Base-by-base conservation (phyloP, 1,140 invertebrate species). In the Grapholita molesta region DNA sequence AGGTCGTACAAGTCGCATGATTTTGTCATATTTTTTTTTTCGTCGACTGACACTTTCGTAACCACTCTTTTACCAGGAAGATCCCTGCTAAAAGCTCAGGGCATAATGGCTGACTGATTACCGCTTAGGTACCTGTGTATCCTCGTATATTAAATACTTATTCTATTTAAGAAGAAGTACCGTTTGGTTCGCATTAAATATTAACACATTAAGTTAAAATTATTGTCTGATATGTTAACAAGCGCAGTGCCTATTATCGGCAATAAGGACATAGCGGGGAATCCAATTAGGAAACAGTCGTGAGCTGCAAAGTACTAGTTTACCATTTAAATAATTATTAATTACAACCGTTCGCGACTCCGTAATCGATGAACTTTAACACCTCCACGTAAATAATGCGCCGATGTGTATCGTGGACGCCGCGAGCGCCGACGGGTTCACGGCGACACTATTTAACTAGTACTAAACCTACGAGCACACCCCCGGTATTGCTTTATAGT, bases 341-440 rank as follows among this genome's bases (percentile, higher is more conserved):
- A 61, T 30, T 15, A 15, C 55, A 28, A 12, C 55, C 25, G 12
- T 61, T 61, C 25, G 25, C 24, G 55, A 61, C 30, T 61, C 30
- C 2, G 2, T n/a, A 32, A 61, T 61, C 55, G 55, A 61, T 61
- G 55, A 61, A 61, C 55, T 61, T 61, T 61, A 61, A 18, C 55
- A 61, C 55, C 25, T 61, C 55, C 0, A n/a, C 3, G 55, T 61
- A 61, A 61, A 61, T 61, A 30, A 61, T 15, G 55, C n/a, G 8
- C 25, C n/a, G 55, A 61, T 61, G 32, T 11, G 12, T 61, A 61
- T 61, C 55, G 12, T 11, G 3, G n/a, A 28, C 25, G 32, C 53
- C 5, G 8, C 21, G 3, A 5, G 35, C 35, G 4, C n/a, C 9
- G 35, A 38, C n/a, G 4, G 6, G 15, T 38, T 1, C 4, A n/a